Conservation (phyloP, 2,113 vertebrate genomes). For the Addax nasomaculatus region DNA sequence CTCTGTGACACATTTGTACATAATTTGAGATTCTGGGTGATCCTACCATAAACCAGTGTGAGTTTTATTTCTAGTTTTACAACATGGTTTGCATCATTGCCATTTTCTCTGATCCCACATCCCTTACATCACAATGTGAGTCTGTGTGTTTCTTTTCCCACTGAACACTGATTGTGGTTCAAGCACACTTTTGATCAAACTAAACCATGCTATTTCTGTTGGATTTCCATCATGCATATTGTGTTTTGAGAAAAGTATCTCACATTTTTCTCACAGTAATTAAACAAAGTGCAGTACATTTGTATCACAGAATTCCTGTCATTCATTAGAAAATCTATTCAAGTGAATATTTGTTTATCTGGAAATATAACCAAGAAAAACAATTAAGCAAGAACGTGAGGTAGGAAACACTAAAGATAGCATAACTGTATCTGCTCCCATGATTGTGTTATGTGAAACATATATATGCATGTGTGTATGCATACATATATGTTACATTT, state of each 20-base stretch:
- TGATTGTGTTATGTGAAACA: neutral
- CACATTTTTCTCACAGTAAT: neutral
- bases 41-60: neutral
- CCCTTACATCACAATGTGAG: neutral
- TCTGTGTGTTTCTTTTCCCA: neutral
- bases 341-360: neutral
- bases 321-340: neutral
- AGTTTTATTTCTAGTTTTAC: neutral
- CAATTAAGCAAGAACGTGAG: neutral
- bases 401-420: neutral
- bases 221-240: neutral
- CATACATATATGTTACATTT: neutral
- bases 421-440: neutral
- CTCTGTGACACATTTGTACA: neutral
- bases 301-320: neutral
- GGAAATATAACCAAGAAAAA: neutral
- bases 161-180: neutral
- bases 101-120: neutral
- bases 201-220: neutral
- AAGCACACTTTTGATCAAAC: neutral
- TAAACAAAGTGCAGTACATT: neutral
- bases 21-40: neutral
- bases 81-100: neutral
- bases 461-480: no score
- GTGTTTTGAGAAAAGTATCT: neutral